A percentile compares a stretch with the other conserved stretches of the same genome.
These are phyloP conservation scores for Amphilophus citrinellus DNA, from an alignment of 2,113 vertebrate species.

Conservation along the genomic window DNA sequence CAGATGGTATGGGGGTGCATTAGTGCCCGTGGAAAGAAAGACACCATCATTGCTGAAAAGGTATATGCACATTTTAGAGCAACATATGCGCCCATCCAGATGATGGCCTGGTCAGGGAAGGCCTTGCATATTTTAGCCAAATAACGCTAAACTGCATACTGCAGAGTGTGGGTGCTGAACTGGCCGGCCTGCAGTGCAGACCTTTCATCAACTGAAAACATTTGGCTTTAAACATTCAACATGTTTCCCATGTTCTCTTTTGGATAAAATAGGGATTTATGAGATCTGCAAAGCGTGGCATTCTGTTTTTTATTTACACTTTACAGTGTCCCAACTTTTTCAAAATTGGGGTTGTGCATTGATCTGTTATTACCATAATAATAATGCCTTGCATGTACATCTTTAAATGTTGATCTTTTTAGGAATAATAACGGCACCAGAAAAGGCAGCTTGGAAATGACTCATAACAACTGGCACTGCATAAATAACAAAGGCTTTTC, in stretches of 20 bases:
- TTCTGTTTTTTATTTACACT: neutral
- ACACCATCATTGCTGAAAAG: neutral
- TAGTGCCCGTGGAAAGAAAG: neutral
- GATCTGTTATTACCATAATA: neutral
- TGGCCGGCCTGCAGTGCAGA: neutral
- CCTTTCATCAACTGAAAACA: neutral
- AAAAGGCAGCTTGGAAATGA: too few relatives aligned
- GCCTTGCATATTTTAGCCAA: neutral
- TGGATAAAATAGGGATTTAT: neutral
- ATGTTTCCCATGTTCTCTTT: neutral
- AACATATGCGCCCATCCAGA: neutral
- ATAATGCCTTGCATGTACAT: neutral
- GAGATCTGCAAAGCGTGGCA: neutral
- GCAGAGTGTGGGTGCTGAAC: neutral
- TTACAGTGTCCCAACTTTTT: neutral
- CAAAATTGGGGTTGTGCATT: too few relatives aligned
- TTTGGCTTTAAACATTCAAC: neutral
- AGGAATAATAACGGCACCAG: neutral
- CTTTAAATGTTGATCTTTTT: neutral
- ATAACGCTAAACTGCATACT: neutral
- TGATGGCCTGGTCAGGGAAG: too few relatives aligned
- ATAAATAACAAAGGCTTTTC: too few relatives aligned
- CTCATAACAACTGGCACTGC: too few relatives aligned
- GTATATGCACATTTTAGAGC: neutral
- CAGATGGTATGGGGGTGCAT: neutral